phyloP scores from a whole-genome alignment of 1,140 invertebrate genomes.

The Chrysomallon squamiferum region DNA sequence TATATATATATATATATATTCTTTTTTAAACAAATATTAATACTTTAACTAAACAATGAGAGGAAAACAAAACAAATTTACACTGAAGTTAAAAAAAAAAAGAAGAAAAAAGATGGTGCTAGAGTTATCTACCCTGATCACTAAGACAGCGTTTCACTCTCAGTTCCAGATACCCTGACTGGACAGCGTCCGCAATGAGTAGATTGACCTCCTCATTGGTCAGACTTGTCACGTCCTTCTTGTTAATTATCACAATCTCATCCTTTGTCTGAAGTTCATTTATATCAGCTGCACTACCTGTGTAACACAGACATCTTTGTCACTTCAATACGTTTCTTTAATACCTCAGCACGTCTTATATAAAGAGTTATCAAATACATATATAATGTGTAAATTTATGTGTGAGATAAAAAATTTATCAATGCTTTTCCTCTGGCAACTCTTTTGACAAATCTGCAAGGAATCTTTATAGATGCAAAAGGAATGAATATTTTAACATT shows the following conservation, averaged over 20 bases:
- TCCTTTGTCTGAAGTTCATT: conserved; percentile 57
- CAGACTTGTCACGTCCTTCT: conserved; percentile 40
- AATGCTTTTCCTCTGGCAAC: background rate
- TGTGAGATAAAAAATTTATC: background rate
- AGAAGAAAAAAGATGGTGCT: too few relatives aligned
- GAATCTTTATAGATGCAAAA: too few relatives aligned
- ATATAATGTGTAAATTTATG: background rate
- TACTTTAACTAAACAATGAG: too few relatives aligned
- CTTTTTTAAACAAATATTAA: too few relatives aligned
- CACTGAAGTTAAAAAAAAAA: too few relatives aligned
- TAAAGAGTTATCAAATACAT: background rate
- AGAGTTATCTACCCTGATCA: background rate
- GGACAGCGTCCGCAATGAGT: conserved; percentile 56
- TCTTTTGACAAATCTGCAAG: too few relatives aligned
- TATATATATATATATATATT: too few relatives aligned
- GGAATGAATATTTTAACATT: too few relatives aligned
- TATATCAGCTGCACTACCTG: conserved; percentile 59
- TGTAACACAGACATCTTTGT: background rate
- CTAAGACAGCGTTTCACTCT: conserved; percentile 42
- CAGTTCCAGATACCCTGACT: conserved; percentile 57
- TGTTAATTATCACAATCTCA: conserved; percentile 58
- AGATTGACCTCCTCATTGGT: conserved; percentile 53
- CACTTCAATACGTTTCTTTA: background rate
- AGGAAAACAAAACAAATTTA: too few relatives aligned
- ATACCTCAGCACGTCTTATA: too few relatives aligned